These are phyloP conservation scores for Hoplias malabaricus DNA, from an alignment of 2,113 vertebrate genomes.

Conservation along the genomic window DNA sequence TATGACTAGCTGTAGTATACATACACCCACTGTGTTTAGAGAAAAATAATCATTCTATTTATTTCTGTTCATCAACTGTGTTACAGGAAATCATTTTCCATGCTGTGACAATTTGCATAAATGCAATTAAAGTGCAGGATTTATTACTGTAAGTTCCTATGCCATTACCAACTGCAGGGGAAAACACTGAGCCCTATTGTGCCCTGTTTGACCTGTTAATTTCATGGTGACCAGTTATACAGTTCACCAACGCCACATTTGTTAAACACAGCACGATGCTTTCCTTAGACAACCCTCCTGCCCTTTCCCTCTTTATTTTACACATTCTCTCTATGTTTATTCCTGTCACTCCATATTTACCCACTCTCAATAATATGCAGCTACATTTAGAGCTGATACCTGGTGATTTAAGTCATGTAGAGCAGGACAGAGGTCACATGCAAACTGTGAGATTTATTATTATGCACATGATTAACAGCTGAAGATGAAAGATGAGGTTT, in stretches of 20 bases:
- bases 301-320: not conserved
- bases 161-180: not conserved
- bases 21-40: not conserved
- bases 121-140: constrained; percentile 3
- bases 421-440: not conserved
- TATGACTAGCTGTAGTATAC: not conserved
- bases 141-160: not conserved
- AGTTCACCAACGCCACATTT: constrained; percentile 22
- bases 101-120: constrained; percentile 28
- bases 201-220: constrained; percentile 4
- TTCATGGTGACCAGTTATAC: not conserved
- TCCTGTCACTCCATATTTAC: constrained; percentile 32
- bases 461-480: constrained; percentile 28
- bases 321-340: not conserved
- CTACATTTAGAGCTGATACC: constrained; percentile 11
- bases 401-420: constrained; percentile 31
- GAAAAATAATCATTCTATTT: not conserved
- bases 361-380: constrained; percentile 8
- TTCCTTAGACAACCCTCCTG: not conserved
- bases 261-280: constrained; percentile 22
- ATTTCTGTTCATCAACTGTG: not conserved
- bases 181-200: not conserved
- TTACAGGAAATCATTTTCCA: not conserved
- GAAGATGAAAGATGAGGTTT: constrained; percentile 29
- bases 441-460: constrained; percentile 37